Conservation (phyloP, 2,797 vertebrate species). For the Coendou prehensilis region DNA sequence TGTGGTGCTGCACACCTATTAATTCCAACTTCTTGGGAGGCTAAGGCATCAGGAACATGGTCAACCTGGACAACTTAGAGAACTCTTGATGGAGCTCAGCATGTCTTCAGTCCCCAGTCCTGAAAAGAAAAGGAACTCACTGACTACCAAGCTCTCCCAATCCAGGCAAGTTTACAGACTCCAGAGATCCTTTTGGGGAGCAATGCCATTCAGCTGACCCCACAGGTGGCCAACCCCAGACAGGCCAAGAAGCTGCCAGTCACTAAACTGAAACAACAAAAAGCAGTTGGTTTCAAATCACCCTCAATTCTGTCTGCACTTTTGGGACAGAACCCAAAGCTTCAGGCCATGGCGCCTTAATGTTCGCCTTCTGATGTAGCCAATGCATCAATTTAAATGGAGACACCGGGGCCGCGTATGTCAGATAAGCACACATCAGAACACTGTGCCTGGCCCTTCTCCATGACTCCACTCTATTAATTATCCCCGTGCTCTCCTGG, state of each 20-base stretch:
- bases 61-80: not conserved
- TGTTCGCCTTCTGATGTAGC: not conserved
- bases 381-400: not conserved
- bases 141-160: not conserved
- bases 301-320: not conserved
- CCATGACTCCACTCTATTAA: not conserved
- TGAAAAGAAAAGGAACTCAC: not conserved
- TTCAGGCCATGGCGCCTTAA: not conserved
- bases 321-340: not conserved
- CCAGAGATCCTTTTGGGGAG: not conserved
- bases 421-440: not conserved
- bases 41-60: not conserved
- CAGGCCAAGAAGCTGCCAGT: not conserved
- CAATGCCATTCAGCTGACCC: not conserved
- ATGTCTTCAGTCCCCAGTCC: not conserved
- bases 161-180: not conserved
- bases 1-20: not conserved
- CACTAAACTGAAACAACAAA: not conserved
- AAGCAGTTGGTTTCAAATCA: not conserved
- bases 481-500: not conserved
- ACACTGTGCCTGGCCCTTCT: not conserved
- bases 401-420: rapidly evolving
- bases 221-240: not conserved
- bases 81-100: not conserved
- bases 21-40: not conserved